Evolutionary conservation across 1,140 invertebrate species (phyloP).

Genomic region (Achatina immaculata): DNA sequence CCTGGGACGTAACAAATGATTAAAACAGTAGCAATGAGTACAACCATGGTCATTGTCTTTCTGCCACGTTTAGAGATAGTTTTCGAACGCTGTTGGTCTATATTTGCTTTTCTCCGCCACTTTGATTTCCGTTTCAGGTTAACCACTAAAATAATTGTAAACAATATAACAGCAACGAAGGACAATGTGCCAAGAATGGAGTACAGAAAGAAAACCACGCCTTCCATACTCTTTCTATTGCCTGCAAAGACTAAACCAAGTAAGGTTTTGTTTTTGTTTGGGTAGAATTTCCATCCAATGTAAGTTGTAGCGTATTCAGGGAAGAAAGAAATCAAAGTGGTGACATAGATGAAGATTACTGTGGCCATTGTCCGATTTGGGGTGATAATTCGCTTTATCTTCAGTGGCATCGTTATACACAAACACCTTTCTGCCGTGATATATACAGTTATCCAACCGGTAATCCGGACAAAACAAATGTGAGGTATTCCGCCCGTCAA

Average conservation of each 20-base stretch:
- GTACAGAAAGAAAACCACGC: not conserved
- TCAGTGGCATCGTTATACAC: too few relatives aligned
- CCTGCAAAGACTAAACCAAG: not conserved
- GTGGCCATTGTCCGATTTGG: not conserved
- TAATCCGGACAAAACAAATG: not conserved
- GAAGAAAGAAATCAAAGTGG: not conserved
- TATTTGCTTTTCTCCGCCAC: not conserved
- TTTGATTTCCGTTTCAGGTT: not conserved
- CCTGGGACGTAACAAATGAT: too few relatives aligned
- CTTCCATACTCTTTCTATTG: not conserved
- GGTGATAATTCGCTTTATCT: conserved; percentile 9
- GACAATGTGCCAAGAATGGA: not conserved
- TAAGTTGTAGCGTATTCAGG: not conserved
- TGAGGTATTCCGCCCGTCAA: not conserved
- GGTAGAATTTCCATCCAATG: not conserved
- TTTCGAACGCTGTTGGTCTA: not conserved
- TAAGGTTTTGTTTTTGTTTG: not conserved
- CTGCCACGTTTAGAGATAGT: too few relatives aligned
- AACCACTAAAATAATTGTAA: not conserved
- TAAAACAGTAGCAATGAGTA: too few relatives aligned
- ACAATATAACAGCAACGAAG: not conserved
- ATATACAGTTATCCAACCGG: too few relatives aligned
- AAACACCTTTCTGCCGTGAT: too few relatives aligned
- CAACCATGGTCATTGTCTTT: too few relatives aligned
- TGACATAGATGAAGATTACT: not conserved